These are phyloP conservation scores for Drosophila busckii DNA, from an alignment of 1,140 invertebrate species.

Conservation along the genomic window DNA sequence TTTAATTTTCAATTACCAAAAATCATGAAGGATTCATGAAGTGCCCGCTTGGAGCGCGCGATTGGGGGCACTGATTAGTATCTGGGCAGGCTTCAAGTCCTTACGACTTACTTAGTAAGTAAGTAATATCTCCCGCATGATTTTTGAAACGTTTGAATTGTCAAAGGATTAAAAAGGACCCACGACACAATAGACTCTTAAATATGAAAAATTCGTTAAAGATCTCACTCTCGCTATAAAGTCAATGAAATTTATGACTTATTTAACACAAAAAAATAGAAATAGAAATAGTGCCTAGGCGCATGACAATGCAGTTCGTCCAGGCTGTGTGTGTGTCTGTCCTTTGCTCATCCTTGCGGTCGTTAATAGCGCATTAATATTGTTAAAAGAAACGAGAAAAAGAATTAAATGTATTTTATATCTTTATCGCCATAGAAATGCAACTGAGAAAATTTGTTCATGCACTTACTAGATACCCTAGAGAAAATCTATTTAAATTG, in stretches of 20 bases:
- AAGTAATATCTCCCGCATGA: conserved; percentile 58
- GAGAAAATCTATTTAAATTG: too few species aligned
- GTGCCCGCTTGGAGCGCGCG: too few species aligned
- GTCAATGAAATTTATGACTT: conserved; percentile 76
- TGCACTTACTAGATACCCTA: not conserved
- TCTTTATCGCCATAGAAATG: too few species aligned
- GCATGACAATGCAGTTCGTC: conserved; percentile 52
- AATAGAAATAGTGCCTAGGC: conserved; percentile 10
- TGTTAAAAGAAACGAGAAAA: conserved; percentile 1
- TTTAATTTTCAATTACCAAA: too few species aligned
- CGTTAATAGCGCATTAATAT: conserved; percentile 60
- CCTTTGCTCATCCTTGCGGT: conserved; percentile 48
- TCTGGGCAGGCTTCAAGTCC: too few species aligned
- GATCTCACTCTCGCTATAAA: conserved; percentile 43
- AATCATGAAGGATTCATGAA: too few species aligned
- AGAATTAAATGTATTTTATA: conserved; percentile 5
- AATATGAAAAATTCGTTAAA: conserved; percentile 62
- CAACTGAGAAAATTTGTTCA: too few species aligned
- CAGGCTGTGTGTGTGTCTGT: not conserved
- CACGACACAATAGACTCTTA: conserved; percentile 50
- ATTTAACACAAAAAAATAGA: conserved; percentile 33
- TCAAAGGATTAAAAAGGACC: conserved; percentile 53
- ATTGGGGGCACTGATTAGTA: too few species aligned
- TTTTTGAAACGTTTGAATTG: conserved; percentile 10
- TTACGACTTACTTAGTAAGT: conserved; percentile 13